These are phyloP conservation scores for Sceloporus undulatus DNA, from an alignment of 2,113 vertebrate species.

Conservation along the genomic window DNA sequence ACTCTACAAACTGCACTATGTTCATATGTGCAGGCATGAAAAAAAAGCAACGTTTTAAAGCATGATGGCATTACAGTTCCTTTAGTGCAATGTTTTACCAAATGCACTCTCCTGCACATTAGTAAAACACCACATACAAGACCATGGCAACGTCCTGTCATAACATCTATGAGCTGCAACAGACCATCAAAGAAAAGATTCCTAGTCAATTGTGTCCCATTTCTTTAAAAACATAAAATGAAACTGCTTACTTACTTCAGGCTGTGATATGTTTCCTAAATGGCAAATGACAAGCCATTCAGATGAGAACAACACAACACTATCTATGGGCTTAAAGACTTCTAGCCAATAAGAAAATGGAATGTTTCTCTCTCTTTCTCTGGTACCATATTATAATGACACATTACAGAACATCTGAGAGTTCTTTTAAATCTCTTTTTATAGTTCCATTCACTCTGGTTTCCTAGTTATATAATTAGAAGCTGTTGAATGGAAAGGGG, in stretches of 20 bases:
- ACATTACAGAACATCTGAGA: slow-evolving; percentile 56
- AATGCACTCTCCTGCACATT: neutral
- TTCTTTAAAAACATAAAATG: neutral
- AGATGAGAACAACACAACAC: neutral
- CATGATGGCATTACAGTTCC: too few relatives aligned
- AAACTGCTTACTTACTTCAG: neutral
- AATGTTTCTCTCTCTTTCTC: neutral
- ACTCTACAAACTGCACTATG: neutral
- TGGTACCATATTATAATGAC: slow-evolving; percentile 37
- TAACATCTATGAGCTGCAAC: neutral
- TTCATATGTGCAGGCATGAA: neutral
- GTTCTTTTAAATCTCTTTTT: slow-evolving; percentile 66
- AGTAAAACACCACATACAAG: neutral
- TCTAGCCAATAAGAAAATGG: slow-evolving; percentile 15
- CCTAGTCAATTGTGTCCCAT: neutral
- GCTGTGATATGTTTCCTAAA: neutral
- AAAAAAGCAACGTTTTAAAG: neutral
- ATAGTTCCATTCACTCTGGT: slow-evolving; percentile 57
- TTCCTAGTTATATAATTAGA: slow-evolving; percentile 70
- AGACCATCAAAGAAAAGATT: neutral
- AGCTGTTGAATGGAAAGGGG: slow-evolving; percentile 60
- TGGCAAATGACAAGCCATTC: neutral
- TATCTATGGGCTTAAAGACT: neutral
- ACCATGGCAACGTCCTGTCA: neutral
- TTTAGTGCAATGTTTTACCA: neutral